Percentiles rank a stretch among this genome's conserved stretches.
Conservation (phyloP, 2,888 invertebrate species). For the Aspidapion aeneum region DNA sequence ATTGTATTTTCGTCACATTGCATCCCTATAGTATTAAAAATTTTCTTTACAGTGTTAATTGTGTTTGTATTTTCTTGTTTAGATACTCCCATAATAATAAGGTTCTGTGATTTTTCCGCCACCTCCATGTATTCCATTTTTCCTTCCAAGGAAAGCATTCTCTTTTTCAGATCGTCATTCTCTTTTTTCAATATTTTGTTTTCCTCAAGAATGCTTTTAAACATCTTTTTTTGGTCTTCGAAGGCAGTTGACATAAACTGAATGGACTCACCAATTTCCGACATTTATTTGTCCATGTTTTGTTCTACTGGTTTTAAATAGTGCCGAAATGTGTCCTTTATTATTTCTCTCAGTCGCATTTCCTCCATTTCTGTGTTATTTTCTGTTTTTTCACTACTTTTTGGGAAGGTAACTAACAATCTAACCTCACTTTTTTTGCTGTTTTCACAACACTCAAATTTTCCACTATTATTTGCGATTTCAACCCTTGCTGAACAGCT, state of each 20-base stretch:
- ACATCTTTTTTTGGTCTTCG: conserved; percentile 3
- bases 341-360: too few species aligned
- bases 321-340: conserved; percentile 4
- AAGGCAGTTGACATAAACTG: conserved; percentile 7
- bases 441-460: too few species aligned
- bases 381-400: too few species aligned
- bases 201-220: conserved; percentile 6
- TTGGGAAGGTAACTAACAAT: too few species aligned
- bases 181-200: conserved; percentile 8
- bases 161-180: conserved; percentile 8
- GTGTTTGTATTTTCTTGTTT: conserved; percentile 6
- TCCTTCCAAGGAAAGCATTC: conserved; percentile 8
- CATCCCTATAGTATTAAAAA: neutral
- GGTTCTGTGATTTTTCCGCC: conserved; percentile 5
- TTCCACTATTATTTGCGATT: too few species aligned
- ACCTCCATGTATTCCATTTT: conserved; percentile 1
- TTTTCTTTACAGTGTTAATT: conserved; percentile 1
- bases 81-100: conserved; percentile 5
- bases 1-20: neutral
- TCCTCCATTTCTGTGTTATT: too few species aligned
- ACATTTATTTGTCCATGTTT: too few species aligned
- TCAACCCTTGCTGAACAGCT: too few species aligned
- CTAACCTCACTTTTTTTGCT: too few species aligned
- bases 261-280: too few species aligned
- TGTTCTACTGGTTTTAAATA: conserved; percentile 8